Base-by-base conservation (phyloP, 2,113 vertebrate genomes). In the Baryphthengus martii region DNA sequence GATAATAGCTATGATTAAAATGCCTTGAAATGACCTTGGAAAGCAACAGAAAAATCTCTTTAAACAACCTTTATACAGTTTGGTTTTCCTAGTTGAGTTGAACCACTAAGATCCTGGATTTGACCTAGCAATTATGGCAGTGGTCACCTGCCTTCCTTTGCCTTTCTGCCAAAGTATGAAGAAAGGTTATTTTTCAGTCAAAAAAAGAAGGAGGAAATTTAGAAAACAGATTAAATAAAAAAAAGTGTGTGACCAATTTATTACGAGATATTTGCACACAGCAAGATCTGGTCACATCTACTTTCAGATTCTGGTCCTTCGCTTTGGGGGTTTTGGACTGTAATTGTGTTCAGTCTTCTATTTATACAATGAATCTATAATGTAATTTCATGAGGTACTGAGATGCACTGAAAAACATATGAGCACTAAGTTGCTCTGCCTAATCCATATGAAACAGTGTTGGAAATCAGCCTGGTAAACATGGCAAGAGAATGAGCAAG, bases 291-390 rank as follows among this genome's bases (percentile, higher is more conserved):
- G 91, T 82, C 28, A 76, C 92, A 72, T 87, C 58, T 65, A 88
- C 92, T 96, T 93, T 88, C 17, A 17, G 50, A 92, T 87, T 49
- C 62, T 62, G 23, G 70, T 94, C 47, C n/a, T 85, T 94, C 4
- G 17, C 92, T 96, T 83, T 85, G 73, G 77, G 93, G 79, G 58
- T 77, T 96, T 94, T 95, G 94, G 94, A 86, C 94, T 90, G 85
- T 84, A 95, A 97, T 96, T 95, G 96, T 91, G 95, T 96, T 91
- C 97, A 72, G 96, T 88, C 87, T 96, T 95, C 97, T 98, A 96
- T 97, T 98, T 98, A 97, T 97, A 97, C 96, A 97, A 96, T 98
- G 98, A 98, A 98, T 98, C 97, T 98, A 96, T 98, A 98, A 98
- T 98, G 97, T 97, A 98, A 98, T 98, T 98, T 98, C 95, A 95